Conservation (phyloP, 2,888 invertebrate species). For the Omphaloscelis lunosa region DNA sequence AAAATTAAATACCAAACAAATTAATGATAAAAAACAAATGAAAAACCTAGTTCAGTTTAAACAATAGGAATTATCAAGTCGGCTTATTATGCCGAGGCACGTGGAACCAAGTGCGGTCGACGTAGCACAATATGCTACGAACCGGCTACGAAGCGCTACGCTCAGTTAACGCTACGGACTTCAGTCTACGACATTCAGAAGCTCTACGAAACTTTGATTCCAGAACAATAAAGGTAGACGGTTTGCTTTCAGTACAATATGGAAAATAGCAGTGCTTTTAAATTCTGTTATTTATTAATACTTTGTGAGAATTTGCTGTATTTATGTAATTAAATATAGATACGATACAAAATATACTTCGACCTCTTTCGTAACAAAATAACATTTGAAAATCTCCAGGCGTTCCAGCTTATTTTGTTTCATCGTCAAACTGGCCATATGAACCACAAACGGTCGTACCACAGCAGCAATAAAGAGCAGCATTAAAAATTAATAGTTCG, state of each 20-base stretch:
- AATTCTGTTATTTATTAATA: conserved; percentile 15
- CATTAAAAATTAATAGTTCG: conserved; percentile 59
- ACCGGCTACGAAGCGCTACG: conserved; percentile 70
- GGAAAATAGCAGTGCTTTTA: conserved; percentile 24
- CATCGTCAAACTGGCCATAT: conserved; percentile 34
- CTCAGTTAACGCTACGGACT: conserved; percentile 70
- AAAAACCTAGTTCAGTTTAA: conserved; percentile 51
- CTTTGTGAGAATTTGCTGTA: background rate
- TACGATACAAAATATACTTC: background rate
- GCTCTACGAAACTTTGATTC: conserved; percentile 67
- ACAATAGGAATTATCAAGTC: conserved; percentile 66
- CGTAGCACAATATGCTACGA: conserved; percentile 76
- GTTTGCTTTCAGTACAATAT: conserved; percentile 48
- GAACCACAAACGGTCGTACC: conserved; percentile 41
- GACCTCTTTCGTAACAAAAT: background rate
- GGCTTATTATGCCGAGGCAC: conserved; percentile 83
- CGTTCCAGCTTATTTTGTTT: conserved; percentile 23
- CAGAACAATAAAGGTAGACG: conserved; percentile 45
- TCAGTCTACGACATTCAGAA: conserved; percentile 67
- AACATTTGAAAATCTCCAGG: conserved; percentile 5
- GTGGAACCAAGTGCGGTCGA: conserved; percentile 73
- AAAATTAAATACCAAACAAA: too few species aligned
- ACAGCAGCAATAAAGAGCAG: conserved; percentile 45
- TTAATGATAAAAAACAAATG: too few species aligned
- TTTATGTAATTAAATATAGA: background rate